A percentile compares a stretch with the other conserved stretches of the same genome.
phyloP scores from a whole-genome alignment of 92 coral and sea anemone species.

The Phenganax stokvisi region DNA sequence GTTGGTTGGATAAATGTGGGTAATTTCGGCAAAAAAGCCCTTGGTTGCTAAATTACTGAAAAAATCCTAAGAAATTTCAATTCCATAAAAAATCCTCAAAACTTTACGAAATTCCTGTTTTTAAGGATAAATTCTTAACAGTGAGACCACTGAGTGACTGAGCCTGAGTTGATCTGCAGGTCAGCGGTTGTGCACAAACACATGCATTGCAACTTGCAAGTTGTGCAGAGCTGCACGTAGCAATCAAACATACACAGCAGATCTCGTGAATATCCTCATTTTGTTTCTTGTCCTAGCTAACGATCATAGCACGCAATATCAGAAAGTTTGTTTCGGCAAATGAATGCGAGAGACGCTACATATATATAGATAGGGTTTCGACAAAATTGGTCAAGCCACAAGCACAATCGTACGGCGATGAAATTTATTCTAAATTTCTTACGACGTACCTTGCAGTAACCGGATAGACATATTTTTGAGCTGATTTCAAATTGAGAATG shows the following conservation, averaged over 20 bases:
- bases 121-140: background rate
- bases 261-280: background rate
- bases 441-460: conserved; percentile 12
- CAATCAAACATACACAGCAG: background rate
- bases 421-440: background rate
- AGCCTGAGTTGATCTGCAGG: background rate
- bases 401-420: too few relatives aligned
- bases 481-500: background rate
- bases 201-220: too few relatives aligned
- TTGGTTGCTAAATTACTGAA: too few relatives aligned
- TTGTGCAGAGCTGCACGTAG: conserved; percentile 17
- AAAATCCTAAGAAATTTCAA: too few relatives aligned
- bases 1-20: too few relatives aligned
- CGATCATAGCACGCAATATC: background rate
- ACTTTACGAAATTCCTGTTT: background rate
- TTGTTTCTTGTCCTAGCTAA: background rate
- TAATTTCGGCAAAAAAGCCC: too few relatives aligned
- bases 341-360: too few relatives aligned
- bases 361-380: too few relatives aligned
- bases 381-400: background rate
- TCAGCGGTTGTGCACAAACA: conserved; percentile 6
- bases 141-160: background rate
- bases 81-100: too few relatives aligned
- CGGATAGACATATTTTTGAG: conserved; percentile 8
- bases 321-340: background rate